Evolutionary conservation across 2,888 invertebrate species (phyloP), one percentile per base, ranked within the genome.

Genomic region (Andrena haemorrhoa): DNA sequence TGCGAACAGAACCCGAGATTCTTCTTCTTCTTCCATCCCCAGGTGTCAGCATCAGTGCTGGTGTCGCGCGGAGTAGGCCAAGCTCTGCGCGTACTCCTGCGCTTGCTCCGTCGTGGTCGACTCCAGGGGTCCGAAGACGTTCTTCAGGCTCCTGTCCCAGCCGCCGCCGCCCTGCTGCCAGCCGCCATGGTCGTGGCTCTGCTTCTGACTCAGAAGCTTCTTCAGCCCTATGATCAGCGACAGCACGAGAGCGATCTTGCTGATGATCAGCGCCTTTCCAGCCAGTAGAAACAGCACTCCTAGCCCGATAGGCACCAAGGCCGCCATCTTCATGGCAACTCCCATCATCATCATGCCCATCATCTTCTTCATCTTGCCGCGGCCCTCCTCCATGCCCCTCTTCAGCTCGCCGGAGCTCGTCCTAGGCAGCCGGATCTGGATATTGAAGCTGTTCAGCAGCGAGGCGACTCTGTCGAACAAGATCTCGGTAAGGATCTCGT

Each of bases 341-440:
- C 97, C 97, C 97, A 97, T 97, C 96, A 97, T 97, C 97, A 98
- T 97, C 96, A 97, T 97, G 49, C 97, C 96, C 97, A 98, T 97
- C 97, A 97, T 97, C 90, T 97, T 97, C 95, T 97, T 97, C 97
- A 97, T 97, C 94, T 97, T 97, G 2, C 97, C 97, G 84, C 97
- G 96, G 89, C 97, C 97, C 95, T 97, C 97, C 93, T 97, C 97
- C 63, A 97, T 94, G 56, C 96, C 96, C 23, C 96, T 95, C 86
- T 96, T 96, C 23, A 97, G 94, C 81, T 97, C 97, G 60, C 95
- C 95, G 1, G 96, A 95, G 6, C 96, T 95, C 77, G 97, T 94
- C 92, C 96, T 96, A 0, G 98, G 98, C 88, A 98, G 94, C 29
- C 96, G 96, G 77, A 98, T 95, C 94, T 97, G 97, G 63, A 97